phyloP scores from a whole-genome alignment of 2,113 vertebrate genomes.

The Anhinga rufa region DNA sequence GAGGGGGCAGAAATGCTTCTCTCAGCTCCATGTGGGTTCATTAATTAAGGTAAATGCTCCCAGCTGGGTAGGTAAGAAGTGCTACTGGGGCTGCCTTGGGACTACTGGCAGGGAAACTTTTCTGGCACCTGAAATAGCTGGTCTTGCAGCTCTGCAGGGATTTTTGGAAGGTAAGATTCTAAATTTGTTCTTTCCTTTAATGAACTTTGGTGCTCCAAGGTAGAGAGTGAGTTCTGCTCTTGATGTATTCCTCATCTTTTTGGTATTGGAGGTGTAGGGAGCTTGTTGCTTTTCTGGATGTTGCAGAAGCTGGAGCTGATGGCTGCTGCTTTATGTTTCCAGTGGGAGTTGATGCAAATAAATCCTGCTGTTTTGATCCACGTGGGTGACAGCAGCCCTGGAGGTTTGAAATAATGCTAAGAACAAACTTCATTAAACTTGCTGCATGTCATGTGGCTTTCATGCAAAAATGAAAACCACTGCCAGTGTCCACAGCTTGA shows the following conservation, averaged over 20 bases:
- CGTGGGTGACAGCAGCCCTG: conserved; percentile 35
- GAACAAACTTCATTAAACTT: conserved; percentile 27
- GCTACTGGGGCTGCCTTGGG: conserved; percentile 3
- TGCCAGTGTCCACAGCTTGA: neutral
- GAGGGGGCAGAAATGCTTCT: neutral
- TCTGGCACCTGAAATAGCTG: neutral
- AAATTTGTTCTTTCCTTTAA: neutral
- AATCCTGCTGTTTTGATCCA: neutral
- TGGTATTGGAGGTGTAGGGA: neutral
- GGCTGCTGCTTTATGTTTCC: neutral
- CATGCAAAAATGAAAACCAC: neutral
- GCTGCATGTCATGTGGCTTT: neutral
- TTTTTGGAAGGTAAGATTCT: neutral
- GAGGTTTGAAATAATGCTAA: conserved; percentile 8
- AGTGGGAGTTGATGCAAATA: conserved; percentile 33
- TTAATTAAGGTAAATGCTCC: neutral
- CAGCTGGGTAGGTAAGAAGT: neutral
- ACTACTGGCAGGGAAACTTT: neutral
- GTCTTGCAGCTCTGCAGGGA: neutral
- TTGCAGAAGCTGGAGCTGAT: neutral
- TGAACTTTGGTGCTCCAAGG: neutral
- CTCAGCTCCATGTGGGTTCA: neutral
- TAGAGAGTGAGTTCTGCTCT: neutral
- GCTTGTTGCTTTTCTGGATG: neutral
- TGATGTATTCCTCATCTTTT: neutral